Evolutionary conservation across 2,888 invertebrate genomes (phyloP), one percentile per base, ranked within the genome.

Genomic region (Phortica magna): DNA sequence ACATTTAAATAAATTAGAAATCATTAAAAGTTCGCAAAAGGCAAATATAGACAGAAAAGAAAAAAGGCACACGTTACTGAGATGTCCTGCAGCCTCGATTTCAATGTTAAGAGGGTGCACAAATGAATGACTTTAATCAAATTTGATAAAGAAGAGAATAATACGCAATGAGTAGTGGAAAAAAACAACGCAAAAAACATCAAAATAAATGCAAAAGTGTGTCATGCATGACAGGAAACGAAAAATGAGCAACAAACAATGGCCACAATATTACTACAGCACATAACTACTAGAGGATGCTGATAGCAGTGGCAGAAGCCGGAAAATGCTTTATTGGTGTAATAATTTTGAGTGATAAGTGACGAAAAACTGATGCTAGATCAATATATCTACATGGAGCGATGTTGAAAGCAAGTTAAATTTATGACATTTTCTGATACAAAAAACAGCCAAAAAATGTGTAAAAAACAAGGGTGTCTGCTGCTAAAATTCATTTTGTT

Each of bases 321-420:
- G 82, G 82, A 87, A 89, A 89, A 89, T 89, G 89, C 81, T 89
- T 88, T 88, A 89, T 88, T 87, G 84, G 84, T 85, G 88, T 89
- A 88, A 89, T 88, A 89, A 88, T 89, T 89, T 85, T 89, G 87
- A 88, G 86, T 88, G 87, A 88, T 88, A 89, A 87, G 86, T 85
- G 88, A 85, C 86, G 86, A 85, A 85, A 84, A 85, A 84, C 81
- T 77, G 83, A 80, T 76, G 84, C 76, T 78, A 85, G 87, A 85
- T 85, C 88, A 85, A 85, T 85, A 71, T 71, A 85, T 85, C 53
- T 71, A 53, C 70, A 84, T 84, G 79, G 83, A 77, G 75, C 61
- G 76, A n/a, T 42, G 67, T 42, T 39, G 9, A 67, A 43, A 10
- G 68, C 64, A 64, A 75, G 53, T 53, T 39, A 42, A 67, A 75